Conservation (phyloP, 2,113 vertebrate genomes). For the Syrrhaptes paradoxus region DNA sequence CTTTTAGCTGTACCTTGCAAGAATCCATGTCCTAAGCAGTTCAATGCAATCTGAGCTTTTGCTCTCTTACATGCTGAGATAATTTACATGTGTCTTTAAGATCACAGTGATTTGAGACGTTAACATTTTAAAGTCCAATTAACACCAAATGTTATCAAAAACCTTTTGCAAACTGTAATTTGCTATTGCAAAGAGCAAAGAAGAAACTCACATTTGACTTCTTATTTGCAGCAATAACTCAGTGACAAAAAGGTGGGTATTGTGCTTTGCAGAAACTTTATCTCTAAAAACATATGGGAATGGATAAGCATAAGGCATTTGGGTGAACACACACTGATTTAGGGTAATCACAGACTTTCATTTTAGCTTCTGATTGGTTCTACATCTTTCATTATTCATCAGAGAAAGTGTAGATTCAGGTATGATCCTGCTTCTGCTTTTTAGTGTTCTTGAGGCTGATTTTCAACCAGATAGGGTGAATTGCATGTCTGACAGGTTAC, state of each 20-base stretch:
- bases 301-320: not conserved
- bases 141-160: constrained; percentile 50
- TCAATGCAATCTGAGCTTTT: not conserved
- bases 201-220: constrained; percentile 18
- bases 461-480: not conserved
- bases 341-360: not conserved
- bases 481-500: not conserved
- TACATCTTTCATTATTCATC: not conserved
- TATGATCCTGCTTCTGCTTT: not conserved
- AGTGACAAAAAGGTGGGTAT: not conserved
- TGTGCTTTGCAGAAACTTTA: constrained; percentile 1
- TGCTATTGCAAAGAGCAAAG: constrained; percentile 6
- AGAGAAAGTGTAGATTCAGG: not conserved
- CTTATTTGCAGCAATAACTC: constrained; percentile 6
- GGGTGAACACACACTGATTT: not conserved
- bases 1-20: not conserved
- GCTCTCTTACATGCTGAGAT: not conserved
- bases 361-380: not conserved
- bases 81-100: constrained; percentile 38
- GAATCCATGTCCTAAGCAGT: not conserved
- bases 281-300: not conserved
- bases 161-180: constrained; percentile 24
- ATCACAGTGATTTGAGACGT: constrained; percentile 9
- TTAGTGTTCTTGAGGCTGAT: not conserved
- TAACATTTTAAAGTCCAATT: constrained; percentile 46